Evolutionary conservation across 1,140 invertebrate genomes (phyloP).

Genomic region (Zaprionus tsacasi): DNA sequence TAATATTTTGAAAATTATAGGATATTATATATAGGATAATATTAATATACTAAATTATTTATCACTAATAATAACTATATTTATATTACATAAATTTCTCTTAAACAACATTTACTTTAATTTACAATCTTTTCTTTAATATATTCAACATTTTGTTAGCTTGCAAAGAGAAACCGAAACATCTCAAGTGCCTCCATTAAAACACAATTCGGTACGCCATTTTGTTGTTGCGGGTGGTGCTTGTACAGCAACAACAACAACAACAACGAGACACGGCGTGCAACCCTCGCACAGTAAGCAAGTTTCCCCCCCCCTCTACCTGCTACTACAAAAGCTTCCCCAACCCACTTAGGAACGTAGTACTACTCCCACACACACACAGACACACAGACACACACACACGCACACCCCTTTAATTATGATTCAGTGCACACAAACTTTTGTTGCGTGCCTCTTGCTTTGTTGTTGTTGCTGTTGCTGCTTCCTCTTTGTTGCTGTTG

Average conservation of each 20-base stretch:
- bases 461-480: conserved; percentile 41
- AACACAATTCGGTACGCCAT: conserved; percentile 66
- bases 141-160: background rate
- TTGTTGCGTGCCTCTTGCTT: conserved; percentile 71
- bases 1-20: no score
- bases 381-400: conserved; percentile 31
- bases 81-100: no score
- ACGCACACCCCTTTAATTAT: conserved; percentile 71
- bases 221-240: conserved; percentile 46
- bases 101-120: no score
- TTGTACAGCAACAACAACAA: conserved; percentile 19
- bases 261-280: conserved; percentile 12
- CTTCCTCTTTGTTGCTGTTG: conserved; percentile 50
- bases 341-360: background rate
- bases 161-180: conserved; percentile 5
- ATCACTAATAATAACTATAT: no score
- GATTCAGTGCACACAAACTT: conserved; percentile 82
- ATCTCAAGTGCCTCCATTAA: conserved; percentile 69
- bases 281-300: conserved; percentile 15
- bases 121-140: no score
- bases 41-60: no score
- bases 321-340: background rate
- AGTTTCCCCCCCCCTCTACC: background rate
- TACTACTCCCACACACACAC: conserved; percentile 28
- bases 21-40: no score